Base-by-base conservation (phyloP, 2,113 vertebrate genomes). In the Cyanocitta stelleri region DNA sequence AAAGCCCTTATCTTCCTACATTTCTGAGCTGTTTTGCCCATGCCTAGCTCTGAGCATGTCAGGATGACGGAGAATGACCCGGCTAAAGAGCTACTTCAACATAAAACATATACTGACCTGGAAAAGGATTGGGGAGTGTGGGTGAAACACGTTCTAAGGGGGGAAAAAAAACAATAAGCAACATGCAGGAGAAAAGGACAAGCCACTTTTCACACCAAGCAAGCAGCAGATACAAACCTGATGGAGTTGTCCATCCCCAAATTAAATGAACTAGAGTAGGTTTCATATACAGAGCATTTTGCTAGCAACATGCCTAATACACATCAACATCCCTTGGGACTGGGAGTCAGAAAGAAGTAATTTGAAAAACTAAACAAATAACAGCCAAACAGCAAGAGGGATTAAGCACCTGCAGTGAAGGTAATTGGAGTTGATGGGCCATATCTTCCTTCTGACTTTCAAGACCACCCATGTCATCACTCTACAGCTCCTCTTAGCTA, bases 51-150 rank as follows among this genome's bases (percentile, higher is more conserved):
- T 92, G 39, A 80, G 56, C 27, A 11, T 89, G 29, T 96, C 79
- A 91, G 93, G 72, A 92, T 97, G 97, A 98, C 81, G 98, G 98
- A 98, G 98, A 98, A 98, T 98, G 98, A 98, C 98, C 98, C 98
- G 4, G 92, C 89, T 96, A 92, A 68, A 96, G 41, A 97, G 80
- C 96, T 98, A 98, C 72, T 82, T 85, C 90, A 91, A 96, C 96
- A 98, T 91, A 98, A 97, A 98, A 90, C 96, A 95, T 85, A 98
- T 98, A 98, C 98, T 98, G 98, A 98, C 98, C 98, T 98, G 98
- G 97, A 98, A 98, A 98, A 93, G 98, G 98, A 89, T 98, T 97
- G 97, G 98, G 98, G 93, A 98, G 97, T 98, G 98, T 98, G 98
- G 98, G 98, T 97, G 98, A 98, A 97, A 98, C 98, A 97, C 95